Evolutionary conservation across 2,797 vertebrate genomes (phyloP).

Genomic region (Hemitrygon akajei): DNA sequence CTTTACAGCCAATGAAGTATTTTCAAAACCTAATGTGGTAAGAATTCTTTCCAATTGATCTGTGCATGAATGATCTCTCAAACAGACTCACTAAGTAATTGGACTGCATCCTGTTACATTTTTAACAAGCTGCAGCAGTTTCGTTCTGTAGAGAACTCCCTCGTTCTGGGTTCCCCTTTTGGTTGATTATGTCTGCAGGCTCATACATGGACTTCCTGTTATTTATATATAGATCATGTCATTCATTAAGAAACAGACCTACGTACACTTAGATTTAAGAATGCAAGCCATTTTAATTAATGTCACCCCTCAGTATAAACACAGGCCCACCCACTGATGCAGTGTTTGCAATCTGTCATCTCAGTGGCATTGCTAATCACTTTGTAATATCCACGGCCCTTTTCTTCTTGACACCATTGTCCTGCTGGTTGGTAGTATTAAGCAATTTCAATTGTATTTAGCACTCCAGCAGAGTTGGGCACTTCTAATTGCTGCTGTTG

Average conservation of each 20-base stretch:
- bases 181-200: background rate
- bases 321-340: background rate
- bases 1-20: background rate
- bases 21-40: background rate
- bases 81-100: background rate
- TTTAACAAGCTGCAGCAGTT: background rate
- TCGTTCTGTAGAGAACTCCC: background rate
- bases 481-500: too few species aligned
- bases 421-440: background rate
- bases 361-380: background rate
- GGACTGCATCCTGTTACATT: background rate
- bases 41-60: too few species aligned
- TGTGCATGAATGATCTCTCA: background rate
- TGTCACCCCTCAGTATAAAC: background rate
- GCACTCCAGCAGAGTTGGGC: background rate
- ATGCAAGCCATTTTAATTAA: background rate
- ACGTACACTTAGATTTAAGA: background rate
- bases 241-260: background rate
- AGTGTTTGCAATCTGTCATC: background rate
- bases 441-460: background rate
- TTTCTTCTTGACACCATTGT: background rate
- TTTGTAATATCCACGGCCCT: background rate
- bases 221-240: slow-evolving; percentile 1
- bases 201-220: background rate
- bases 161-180: background rate